Evolutionary conservation across 2,888 invertebrate species (phyloP).

Genomic region (Cerastis rubricosa): DNA sequence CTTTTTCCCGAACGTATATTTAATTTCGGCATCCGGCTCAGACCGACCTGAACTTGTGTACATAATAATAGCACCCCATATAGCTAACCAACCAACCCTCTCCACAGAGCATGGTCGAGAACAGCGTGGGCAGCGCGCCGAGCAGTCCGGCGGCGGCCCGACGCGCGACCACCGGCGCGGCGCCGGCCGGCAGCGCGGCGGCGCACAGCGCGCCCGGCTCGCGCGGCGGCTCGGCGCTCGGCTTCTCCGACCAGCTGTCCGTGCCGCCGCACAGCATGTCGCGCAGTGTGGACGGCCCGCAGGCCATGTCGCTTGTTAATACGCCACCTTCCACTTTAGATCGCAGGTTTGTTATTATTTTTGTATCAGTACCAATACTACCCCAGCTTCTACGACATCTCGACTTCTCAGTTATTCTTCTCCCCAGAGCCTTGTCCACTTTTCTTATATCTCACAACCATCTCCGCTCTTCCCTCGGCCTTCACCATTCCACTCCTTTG

Average conservation of each 20-base stretch:
- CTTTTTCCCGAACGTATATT: neutral
- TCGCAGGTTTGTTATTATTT: slow-evolving; percentile 83
- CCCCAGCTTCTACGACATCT: neutral
- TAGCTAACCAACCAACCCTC: neutral
- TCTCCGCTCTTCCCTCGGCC: neutral
- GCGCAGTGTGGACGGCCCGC: slow-evolving; percentile 90
- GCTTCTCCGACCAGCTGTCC: slow-evolving; percentile 79
- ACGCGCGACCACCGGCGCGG: slow-evolving; percentile 60
- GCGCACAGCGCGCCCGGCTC: slow-evolving; percentile 78
- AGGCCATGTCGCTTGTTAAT: slow-evolving; percentile 70
- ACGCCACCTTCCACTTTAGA: slow-evolving; percentile 88
- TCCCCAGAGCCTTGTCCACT: too few species aligned
- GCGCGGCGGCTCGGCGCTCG: slow-evolving; percentile 87
- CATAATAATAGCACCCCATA: neutral
- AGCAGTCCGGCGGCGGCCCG: slow-evolving; percentile 85
- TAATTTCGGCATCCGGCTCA: neutral
- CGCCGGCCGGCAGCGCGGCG: slow-evolving; percentile 60
- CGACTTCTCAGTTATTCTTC: neutral
- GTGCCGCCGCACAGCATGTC: slow-evolving; percentile 86
- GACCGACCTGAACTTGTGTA: neutral
- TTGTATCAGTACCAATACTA: neutral
- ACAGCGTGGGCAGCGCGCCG: slow-evolving; percentile 92
- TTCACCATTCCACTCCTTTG: too few species aligned
- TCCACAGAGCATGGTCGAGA: slow-evolving; percentile 83
- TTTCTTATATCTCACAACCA: too few species aligned